These are phyloP conservation scores for Heliconius ethilla DNA, from an alignment of 2,888 invertebrate species.

Conservation along the genomic window DNA sequence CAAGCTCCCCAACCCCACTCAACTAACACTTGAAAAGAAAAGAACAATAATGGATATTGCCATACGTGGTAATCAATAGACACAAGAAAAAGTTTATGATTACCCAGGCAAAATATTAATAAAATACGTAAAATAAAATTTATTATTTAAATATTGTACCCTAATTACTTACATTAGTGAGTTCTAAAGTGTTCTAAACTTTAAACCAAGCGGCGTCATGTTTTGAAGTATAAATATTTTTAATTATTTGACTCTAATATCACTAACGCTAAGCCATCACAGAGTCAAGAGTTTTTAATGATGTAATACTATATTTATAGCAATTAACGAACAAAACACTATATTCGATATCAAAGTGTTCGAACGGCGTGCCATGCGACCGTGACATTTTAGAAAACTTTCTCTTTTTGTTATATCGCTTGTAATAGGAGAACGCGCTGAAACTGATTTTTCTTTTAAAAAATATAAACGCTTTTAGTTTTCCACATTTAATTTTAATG, in stretches of 20 bases:
- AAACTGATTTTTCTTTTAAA: constrained; percentile 10
- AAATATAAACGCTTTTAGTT: constrained; percentile 1
- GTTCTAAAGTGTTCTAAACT: neutral
- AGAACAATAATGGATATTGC: too few species aligned
- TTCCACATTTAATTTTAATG: neutral
- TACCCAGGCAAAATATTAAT: too few species aligned
- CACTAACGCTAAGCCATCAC: neutral
- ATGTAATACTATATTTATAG: constrained; percentile 52
- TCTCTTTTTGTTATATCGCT: constrained; percentile 22
- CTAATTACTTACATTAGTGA: too few species aligned
- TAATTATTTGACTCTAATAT: neutral
- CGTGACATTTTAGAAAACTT: constrained; percentile 29
- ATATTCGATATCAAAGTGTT: constrained; percentile 26
- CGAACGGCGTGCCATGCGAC: constrained; percentile 14
- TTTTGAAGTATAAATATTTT: neutral
- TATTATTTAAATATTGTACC: too few species aligned
- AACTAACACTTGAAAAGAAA: too few species aligned
- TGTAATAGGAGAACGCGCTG: constrained; percentile 23
- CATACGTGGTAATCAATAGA: too few species aligned
- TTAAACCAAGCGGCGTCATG: neutral
- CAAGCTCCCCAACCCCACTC: too few species aligned
- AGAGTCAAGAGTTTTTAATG: constrained; percentile 49
- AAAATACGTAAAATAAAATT: too few species aligned
- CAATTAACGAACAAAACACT: constrained; percentile 47
- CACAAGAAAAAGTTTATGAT: too few species aligned